A percentile compares a stretch with the other conserved stretches of the same genome.
Conservation (phyloP, 2,888 invertebrate species). For the Aspidiotus destructor region DNA sequence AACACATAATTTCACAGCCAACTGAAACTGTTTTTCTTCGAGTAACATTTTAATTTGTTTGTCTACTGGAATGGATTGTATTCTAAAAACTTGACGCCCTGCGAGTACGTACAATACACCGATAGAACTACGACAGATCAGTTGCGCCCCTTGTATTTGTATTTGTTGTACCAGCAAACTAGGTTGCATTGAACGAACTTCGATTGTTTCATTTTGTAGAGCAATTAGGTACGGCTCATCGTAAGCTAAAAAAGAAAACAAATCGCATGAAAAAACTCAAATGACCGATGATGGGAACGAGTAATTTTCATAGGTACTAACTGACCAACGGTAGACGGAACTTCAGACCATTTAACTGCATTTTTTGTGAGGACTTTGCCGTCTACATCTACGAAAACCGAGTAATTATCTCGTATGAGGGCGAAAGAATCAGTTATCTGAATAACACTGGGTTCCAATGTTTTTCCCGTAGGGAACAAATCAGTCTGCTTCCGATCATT, state of each 20-base stretch:
- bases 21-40: constrained; percentile 82
- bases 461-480: constrained; percentile 73
- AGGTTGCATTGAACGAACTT: constrained; percentile 78
- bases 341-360: constrained; percentile 69
- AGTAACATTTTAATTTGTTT: constrained; percentile 76
- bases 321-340: constrained; percentile 59
- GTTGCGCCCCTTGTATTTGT: constrained; percentile 56
- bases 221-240: constrained; percentile 89
- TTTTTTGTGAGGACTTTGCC: constrained; percentile 59
- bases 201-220: constrained; percentile 68
- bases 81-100: constrained; percentile 76
- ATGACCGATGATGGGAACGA: background rate
- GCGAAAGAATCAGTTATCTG: constrained; percentile 67
- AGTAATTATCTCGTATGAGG: constrained; percentile 75
- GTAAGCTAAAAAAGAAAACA: constrained; percentile 57
- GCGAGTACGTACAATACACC: constrained; percentile 82
- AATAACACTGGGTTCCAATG: constrained; percentile 73
- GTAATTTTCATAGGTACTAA: constrained; percentile 1
- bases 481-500: constrained; percentile 14
- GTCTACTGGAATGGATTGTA: constrained; percentile 68
- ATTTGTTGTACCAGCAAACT: constrained; percentile 70
- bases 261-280: background rate
- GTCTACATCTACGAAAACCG: constrained; percentile 71
- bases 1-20: constrained; percentile 84
- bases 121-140: constrained; percentile 61